Evolutionary conservation across 2,113 vertebrate species (phyloP), one percentile per base, ranked within the genome.

Genomic region (Dolichotis patagonum): DNA sequence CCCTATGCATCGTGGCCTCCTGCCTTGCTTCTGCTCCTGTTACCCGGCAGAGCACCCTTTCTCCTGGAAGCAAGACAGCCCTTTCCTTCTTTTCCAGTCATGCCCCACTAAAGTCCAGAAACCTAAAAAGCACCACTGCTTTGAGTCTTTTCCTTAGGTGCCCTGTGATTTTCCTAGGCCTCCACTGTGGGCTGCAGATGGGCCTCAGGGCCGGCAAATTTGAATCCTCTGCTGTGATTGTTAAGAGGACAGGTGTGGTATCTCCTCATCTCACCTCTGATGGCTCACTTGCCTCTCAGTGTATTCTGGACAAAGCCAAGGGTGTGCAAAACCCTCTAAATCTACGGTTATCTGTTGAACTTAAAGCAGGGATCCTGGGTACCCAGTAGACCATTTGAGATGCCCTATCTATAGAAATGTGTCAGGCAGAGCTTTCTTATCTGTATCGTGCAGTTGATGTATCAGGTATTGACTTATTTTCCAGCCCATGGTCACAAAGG

Each of bases 71-170:
- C 2, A 10, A 35, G 28, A 54, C 4, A 30, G 38, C 14, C 38
- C 54, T 49, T 41, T 20, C 62, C 62, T 41, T 19, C 43, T 17
- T 32, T 32, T 78, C 30, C 32, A 46, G 32, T 20, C 75, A 32
- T 3, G 7, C 28, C 73, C 41, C 28, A 3, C 41, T 46, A 52
- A n/a, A 43, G 5, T 30, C 54, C 41, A 12, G 1, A 41, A 7
- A n/a, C 22, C 58, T 2, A 2, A 2, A 52, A 6, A n/a, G 2
- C 22, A 1, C 0, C 10, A 11, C 52, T 19, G 54, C n/a, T 73
- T 41, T 52, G 35, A 43, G 54, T 49, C 32, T 75, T 0, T 46
- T 11, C 43, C 22, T 32, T 8, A 43, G 35, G 35, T 20, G 30
- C 52, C 20, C 1, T 0, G 0, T 38, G 46, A 24, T 54, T 62